Base-by-base conservation (phyloP, 2,113 vertebrate genomes). In the Neodon shergylaensis region DNA sequence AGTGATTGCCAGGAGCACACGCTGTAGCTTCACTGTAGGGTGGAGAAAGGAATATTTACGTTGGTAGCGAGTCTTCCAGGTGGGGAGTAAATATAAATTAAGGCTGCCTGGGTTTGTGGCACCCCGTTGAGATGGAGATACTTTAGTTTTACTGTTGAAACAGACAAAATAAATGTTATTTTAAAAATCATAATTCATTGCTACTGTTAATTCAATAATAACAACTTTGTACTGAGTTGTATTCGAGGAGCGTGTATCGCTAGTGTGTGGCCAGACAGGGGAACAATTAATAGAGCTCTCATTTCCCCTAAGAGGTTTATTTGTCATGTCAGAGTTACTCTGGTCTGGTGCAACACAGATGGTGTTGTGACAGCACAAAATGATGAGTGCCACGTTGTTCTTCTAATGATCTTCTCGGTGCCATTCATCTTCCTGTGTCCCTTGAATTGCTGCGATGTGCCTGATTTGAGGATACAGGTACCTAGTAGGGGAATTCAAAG, bases 41-140 rank as follows among this genome's bases (percentile, higher is more conserved):
- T 58, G 68, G 94, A 97, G 88, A 92, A 98, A 98, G 96, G n/a
- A 94, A 91, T 97, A 97, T 98, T 98, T 98, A 97, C 97, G 97
- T 97, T n/a, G 93, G 49, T 72, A 92, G 49, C 13, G 39, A 95
- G 95, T 97, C 93, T 92, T 97, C 92, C 93, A 97, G 96, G 91
- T 98, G 81, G 88, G 65, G 31, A 88, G 82, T 96, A 98, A 98
- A 97, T 96, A 97, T 96, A 98, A 79, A 97, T 98, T 98, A 91
- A 86, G 49, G 84, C 70, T 88, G 65, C 66, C 95, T 98, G 93
- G 92, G 96, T 98, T 98, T 98, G 95, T 96, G 54, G 76, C 66
- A 72, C 0, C 47, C 72, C 76, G n/a, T 85, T 3, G 44, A 96
- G 84, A 82, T 95, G 95, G 95, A 52, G n/a, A 70, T 68, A 93